Conservation (phyloP, 2,888 invertebrate genomes). For the Eupelmus urozonus region DNA sequence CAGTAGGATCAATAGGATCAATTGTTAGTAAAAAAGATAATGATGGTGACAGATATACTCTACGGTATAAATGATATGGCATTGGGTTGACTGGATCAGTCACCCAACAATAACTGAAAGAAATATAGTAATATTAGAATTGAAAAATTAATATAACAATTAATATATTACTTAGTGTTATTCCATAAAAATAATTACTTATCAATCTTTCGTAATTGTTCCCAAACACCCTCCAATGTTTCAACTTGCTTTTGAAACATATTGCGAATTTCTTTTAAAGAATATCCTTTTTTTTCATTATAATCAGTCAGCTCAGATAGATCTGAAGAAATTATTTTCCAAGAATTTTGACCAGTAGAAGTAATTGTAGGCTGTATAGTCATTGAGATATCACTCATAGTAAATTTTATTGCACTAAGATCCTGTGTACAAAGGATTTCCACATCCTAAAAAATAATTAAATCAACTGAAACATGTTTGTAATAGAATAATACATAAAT, state of each 20-base stretch:
- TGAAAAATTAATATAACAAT: slow-evolving; percentile 29
- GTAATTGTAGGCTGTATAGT: slow-evolving; percentile 61
- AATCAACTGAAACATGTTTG: slow-evolving; percentile 2
- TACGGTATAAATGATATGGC: slow-evolving; percentile 71
- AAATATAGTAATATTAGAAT: slow-evolving; percentile 31
- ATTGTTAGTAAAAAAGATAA: slow-evolving; percentile 70
- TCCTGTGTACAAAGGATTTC: slow-evolving; percentile 63
- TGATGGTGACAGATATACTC: slow-evolving; percentile 70
- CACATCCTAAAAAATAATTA: slow-evolving; percentile 62
- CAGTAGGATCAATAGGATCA: slow-evolving; percentile 66
- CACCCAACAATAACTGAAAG: slow-evolving; percentile 71
- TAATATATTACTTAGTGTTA: slow-evolving; percentile 58
- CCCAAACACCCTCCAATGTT: slow-evolving; percentile 66
- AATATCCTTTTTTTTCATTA: slow-evolving; percentile 64
- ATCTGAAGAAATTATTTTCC: slow-evolving; percentile 68
- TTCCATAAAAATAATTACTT: slow-evolving; percentile 62
- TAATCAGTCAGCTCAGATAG: slow-evolving; percentile 66
- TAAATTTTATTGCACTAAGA: slow-evolving; percentile 67
- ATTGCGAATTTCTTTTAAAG: slow-evolving; percentile 63
- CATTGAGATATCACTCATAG: slow-evolving; percentile 65
- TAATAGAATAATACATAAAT: slow-evolving; percentile 27
- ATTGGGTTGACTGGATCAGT: slow-evolving; percentile 72
- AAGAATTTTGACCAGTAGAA: slow-evolving; percentile 61
- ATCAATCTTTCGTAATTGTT: slow-evolving; percentile 69
- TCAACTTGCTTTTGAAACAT: slow-evolving; percentile 66